Conservation (phyloP, 2,113 vertebrate species). For the Cacatua alba region DNA sequence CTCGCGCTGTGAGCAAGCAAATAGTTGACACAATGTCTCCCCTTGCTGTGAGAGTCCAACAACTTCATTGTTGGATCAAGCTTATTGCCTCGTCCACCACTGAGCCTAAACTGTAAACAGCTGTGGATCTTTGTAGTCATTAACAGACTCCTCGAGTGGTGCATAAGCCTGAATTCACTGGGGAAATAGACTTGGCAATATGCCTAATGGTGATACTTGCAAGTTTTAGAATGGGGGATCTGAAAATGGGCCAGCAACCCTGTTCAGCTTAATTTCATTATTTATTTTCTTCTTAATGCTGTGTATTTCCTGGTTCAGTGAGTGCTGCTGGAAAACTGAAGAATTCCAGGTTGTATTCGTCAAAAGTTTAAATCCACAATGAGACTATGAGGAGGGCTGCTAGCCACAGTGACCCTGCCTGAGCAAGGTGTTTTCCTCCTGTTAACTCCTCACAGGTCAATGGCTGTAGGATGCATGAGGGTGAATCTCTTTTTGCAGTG, state of each 20-base stretch:
- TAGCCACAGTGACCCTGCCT: background rate
- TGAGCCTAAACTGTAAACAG: slow-evolving; percentile 67
- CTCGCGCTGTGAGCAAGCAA: background rate
- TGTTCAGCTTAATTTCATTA: slow-evolving; percentile 68
- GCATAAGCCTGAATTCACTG: slow-evolving; percentile 57
- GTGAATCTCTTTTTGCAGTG: background rate
- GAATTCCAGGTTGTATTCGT: background rate
- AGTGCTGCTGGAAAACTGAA: background rate
- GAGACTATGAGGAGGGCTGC: background rate
- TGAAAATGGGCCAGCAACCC: slow-evolving; percentile 69
- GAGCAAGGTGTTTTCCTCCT: background rate
- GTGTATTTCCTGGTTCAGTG: slow-evolving; percentile 16
- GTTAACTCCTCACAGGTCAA: background rate
- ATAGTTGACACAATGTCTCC: slow-evolving; percentile 54
- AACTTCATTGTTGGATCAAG: slow-evolving; percentile 65
- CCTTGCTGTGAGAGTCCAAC: slow-evolving; percentile 62
- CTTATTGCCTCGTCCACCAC: slow-evolving; percentile 69
- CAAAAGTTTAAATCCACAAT: background rate
- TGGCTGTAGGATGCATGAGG: background rate
- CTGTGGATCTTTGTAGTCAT: slow-evolving; percentile 73
- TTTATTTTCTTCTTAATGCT: slow-evolving; percentile 61
- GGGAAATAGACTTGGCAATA: slow-evolving; percentile 55
- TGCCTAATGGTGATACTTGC: slow-evolving; percentile 68
- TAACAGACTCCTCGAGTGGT: slow-evolving; percentile 64
- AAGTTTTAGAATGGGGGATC: slow-evolving; percentile 65